Percentiles rank a stretch among this genome's conserved stretches.
phyloP scores from a whole-genome alignment of 1,140 invertebrate species.

The Sycobia sp. region DNA sequence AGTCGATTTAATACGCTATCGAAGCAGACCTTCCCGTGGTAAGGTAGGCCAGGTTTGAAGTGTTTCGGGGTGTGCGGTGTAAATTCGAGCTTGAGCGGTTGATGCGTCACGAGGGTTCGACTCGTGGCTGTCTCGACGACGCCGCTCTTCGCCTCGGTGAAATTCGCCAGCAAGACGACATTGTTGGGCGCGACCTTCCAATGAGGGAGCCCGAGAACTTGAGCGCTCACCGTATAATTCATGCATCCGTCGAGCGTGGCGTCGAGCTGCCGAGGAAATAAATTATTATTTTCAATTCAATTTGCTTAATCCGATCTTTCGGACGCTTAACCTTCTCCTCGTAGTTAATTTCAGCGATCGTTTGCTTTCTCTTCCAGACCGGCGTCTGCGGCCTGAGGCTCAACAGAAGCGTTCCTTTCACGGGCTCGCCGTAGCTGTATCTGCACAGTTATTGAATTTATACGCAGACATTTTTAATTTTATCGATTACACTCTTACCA shows the following conservation, averaged over 20 bases:
- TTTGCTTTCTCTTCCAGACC: conserved; percentile 54
- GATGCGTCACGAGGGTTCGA: conserved; percentile 62
- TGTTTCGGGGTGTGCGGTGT: conserved; percentile 62
- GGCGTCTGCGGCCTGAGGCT: conserved; percentile 57
- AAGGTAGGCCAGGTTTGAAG: conserved; percentile 70
- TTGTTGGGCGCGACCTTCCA: conserved; percentile 61
- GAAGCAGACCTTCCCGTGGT: conserved; percentile 68
- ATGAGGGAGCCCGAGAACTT: conserved; percentile 56
- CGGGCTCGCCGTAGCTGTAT: conserved; percentile 77
- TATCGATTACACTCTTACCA: no score
- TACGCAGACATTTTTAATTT: no score
- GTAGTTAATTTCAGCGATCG: conserved; percentile 54
- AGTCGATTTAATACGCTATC: neutral
- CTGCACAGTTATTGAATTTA: no score
- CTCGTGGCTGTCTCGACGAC: conserved; percentile 67
- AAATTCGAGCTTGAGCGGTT: conserved; percentile 65
- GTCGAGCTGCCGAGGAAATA: conserved; percentile 39
- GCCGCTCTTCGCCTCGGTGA: conserved; percentile 69
- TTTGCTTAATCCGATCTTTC: conserved; percentile 30
- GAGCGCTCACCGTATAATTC: conserved; percentile 56
- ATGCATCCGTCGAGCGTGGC: conserved; percentile 58
- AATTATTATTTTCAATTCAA: conserved; percentile 29
- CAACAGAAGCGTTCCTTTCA: conserved; percentile 65
- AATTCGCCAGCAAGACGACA: conserved; percentile 63
- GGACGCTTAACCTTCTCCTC: conserved; percentile 46